phyloP scores from a whole-genome alignment of 2,888 invertebrate genomes.

The Suillia variegata region DNA sequence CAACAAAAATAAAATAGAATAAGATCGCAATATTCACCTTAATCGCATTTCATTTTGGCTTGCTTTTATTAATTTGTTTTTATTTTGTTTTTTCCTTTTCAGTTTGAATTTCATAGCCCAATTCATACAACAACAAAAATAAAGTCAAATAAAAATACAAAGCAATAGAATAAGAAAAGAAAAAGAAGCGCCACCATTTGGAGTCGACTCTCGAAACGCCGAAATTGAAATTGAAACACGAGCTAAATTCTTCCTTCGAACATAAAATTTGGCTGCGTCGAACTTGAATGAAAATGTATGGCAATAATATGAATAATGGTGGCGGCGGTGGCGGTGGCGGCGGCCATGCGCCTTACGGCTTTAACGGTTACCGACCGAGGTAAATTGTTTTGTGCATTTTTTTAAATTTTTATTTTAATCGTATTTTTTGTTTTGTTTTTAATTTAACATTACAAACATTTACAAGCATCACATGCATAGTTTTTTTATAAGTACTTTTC shows the following conservation, averaged over 20 bases:
- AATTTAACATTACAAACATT: conserved; percentile 2
- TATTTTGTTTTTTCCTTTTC: neutral
- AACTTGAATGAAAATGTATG: conserved; percentile 36
- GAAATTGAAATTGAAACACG: neutral
- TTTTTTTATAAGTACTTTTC: no score
- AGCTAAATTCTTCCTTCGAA: neutral
- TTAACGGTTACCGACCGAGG: conserved; percentile 49
- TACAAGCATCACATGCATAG: no score
- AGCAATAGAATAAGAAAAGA: neutral
- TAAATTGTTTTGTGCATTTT: conserved; percentile 39
- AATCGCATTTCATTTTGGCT: no score
- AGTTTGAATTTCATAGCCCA: no score
- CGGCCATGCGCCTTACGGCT: conserved; percentile 45
- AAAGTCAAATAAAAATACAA: neutral
- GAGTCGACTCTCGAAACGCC: no score
- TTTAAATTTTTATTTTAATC: conserved; percentile 16
- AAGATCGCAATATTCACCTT: no score
- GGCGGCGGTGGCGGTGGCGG: no score
- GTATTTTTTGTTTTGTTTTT: conserved; percentile 11
- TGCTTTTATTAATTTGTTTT: no score
- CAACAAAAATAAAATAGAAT: no score
- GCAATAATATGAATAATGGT: conserved; percentile 47
- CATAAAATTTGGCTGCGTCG: neutral
- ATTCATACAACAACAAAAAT: neutral
- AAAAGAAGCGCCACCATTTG: neutral